Percentiles rank a stretch among this genome's conserved stretches.
Conservation (phyloP, 2,888 invertebrate genomes). For the Rhamphomyia laevipes region DNA sequence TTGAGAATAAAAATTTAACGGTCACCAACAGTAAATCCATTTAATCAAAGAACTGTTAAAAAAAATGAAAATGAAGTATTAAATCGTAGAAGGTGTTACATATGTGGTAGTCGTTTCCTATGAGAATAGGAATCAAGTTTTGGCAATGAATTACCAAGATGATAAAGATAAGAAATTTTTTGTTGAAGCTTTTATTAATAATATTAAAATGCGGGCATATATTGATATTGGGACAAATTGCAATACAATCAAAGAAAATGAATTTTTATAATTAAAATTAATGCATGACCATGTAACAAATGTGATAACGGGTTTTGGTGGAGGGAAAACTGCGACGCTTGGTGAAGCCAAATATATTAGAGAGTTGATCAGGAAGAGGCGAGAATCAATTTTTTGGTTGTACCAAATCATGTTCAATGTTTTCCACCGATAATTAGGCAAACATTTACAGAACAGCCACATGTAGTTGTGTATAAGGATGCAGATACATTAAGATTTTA, state of each 20-base stretch:
- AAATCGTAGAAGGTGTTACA: too few relatives aligned
- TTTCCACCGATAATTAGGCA: conserved; percentile 8
- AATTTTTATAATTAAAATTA: conserved; percentile 1
- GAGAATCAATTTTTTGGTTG: conserved; percentile 4
- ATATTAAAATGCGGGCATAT: conserved; percentile 4
- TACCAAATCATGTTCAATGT: conserved; percentile 6
- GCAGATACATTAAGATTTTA: background rate
- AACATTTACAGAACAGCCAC: conserved; percentile 7
- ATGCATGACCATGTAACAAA: background rate
- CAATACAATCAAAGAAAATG: conserved; percentile 1
- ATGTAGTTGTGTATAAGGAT: conserved; percentile 5
- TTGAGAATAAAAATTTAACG: too few relatives aligned
- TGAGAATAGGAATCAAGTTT: too few relatives aligned
- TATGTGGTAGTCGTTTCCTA: too few relatives aligned
- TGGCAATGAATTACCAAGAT: too few relatives aligned
- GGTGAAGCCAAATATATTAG: conserved; percentile 1
- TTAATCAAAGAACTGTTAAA: too few relatives aligned
- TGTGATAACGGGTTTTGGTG: conserved; percentile 8
- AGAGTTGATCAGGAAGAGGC: conserved; percentile 6
- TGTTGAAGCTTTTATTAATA: conserved; percentile 4
- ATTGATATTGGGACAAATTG: conserved; percentile 7
- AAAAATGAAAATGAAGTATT: background rate
- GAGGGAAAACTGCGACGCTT: background rate
- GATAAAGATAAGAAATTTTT: conserved; percentile 3
- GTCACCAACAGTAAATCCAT: too few relatives aligned